Evolutionary conservation across 2,797 vertebrate genomes (phyloP).

Genomic region (Thamnophis elegans): DNA sequence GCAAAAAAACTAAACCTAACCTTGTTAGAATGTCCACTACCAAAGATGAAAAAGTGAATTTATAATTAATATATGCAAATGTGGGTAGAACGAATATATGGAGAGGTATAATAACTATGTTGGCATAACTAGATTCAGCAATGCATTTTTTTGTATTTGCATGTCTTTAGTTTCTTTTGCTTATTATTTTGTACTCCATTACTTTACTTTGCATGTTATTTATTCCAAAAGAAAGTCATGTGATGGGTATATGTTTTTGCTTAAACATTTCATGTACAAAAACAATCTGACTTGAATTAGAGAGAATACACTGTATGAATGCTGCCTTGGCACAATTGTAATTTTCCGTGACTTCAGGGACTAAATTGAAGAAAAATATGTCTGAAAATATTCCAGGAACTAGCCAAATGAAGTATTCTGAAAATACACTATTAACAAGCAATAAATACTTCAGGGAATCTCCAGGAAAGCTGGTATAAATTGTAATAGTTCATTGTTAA

Average conservation of each 20-base stretch:
- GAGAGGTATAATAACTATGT: neutral
- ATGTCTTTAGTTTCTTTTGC: neutral
- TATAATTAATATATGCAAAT: neutral
- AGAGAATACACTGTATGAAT: constrained; percentile 19
- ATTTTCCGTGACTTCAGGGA: neutral
- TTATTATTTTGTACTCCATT: neutral
- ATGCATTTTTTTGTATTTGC: neutral
- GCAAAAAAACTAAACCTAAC: neutral
- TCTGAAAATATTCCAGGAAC: constrained; percentile 16
- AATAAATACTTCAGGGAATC: neutral
- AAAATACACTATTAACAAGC: constrained; percentile 13
- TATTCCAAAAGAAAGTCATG: neutral
- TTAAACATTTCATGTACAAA: neutral
- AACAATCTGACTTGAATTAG: constrained; percentile 24
- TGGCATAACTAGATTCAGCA: neutral
- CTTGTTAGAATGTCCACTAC: neutral
- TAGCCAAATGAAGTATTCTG: constrained; percentile 21
- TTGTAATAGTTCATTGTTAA: neutral
- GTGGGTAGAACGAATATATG: neutral
- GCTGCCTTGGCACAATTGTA: neutral
- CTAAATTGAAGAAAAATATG: constrained; percentile 28
- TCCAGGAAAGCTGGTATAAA: neutral
- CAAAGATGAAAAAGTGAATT: neutral
- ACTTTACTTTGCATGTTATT: neutral
- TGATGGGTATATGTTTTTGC: neutral